These are phyloP conservation scores for Microdon myrmicae DNA, from an alignment of 2,888 invertebrate species.

Conservation along the genomic window DNA sequence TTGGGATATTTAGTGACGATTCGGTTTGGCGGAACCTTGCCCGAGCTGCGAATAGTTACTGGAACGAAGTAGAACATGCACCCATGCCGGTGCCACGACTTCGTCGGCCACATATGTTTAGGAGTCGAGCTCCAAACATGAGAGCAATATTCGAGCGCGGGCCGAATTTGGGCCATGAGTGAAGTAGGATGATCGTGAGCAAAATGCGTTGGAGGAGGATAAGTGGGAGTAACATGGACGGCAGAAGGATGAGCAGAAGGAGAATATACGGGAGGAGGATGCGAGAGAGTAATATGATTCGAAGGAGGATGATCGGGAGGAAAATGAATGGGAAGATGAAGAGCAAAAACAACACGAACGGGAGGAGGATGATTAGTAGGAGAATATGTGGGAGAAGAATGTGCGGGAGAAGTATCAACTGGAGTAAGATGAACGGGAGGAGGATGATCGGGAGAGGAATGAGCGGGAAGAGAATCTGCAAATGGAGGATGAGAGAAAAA, in stretches of 20 bases:
- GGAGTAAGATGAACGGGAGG: neutral
- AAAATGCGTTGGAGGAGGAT: too few species aligned
- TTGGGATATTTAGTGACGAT: too few species aligned
- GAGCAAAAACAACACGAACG: neutral
- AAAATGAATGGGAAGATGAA: neutral
- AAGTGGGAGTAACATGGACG: constrained; percentile 53
- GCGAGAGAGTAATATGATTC: neutral
- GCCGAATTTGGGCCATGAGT: too few species aligned
- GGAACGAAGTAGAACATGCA: too few species aligned
- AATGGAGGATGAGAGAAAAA: neutral
- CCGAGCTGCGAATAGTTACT: too few species aligned
- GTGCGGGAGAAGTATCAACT: neutral
- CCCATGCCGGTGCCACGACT: too few species aligned
- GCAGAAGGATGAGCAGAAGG: constrained; percentile 27
- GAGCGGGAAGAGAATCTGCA: too few species aligned
- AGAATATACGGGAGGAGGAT: neutral
- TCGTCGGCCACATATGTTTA: too few species aligned
- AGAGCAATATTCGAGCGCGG: too few species aligned
- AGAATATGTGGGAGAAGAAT: constrained; percentile 13
- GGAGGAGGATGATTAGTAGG: neutral
- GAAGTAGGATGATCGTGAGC: too few species aligned
- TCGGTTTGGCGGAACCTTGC: too few species aligned
- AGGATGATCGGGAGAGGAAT: neutral
- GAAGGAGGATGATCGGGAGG: neutral
- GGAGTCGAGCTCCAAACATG: too few species aligned